Conservation (phyloP, 2,888 invertebrate species). For the Luffia ferchaultella region DNA sequence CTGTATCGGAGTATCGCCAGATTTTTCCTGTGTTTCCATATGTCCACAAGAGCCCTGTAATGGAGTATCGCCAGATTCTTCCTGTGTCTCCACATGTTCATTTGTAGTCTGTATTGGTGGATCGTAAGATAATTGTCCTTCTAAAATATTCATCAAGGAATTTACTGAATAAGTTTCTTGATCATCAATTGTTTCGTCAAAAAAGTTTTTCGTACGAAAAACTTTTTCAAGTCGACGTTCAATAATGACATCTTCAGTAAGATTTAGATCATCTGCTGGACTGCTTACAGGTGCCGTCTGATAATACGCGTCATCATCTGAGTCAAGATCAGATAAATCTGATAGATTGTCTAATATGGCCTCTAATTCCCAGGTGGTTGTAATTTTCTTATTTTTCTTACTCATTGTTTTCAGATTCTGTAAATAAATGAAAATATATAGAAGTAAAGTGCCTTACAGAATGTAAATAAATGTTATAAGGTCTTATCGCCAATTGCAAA, state of each 20-base stretch:
- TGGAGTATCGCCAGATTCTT: no score
- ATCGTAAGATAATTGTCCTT: no score
- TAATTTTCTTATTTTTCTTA: neutral
- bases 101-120: no score
- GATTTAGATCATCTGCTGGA: conserved; percentile 11
- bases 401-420: neutral
- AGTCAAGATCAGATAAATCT: conserved; percentile 16
- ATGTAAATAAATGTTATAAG: no score
- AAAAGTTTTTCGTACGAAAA: conserved; percentile 11
- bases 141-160: no score
- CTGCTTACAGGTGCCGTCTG: conserved; percentile 14
- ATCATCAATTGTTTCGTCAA: no score
- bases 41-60: no score
- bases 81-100: conserved; percentile 5
- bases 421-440: conserved; percentile 2
- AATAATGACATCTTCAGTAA: conserved; percentile 12
- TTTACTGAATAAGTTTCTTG: no score
- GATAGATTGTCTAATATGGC: conserved; percentile 14
- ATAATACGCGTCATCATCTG: conserved; percentile 16
- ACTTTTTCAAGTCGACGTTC: conserved; percentile 16
- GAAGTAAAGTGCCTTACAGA: no score
- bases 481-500: no score
- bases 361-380: conserved; percentile 3
- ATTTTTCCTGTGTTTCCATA: no score
- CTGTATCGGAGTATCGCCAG: no score